A percentile compares a stretch with the other conserved stretches of the same genome.
These are phyloP conservation scores for Dipodomys merriami DNA, from an alignment of 2,113 vertebrate species.

Conservation along the genomic window DNA sequence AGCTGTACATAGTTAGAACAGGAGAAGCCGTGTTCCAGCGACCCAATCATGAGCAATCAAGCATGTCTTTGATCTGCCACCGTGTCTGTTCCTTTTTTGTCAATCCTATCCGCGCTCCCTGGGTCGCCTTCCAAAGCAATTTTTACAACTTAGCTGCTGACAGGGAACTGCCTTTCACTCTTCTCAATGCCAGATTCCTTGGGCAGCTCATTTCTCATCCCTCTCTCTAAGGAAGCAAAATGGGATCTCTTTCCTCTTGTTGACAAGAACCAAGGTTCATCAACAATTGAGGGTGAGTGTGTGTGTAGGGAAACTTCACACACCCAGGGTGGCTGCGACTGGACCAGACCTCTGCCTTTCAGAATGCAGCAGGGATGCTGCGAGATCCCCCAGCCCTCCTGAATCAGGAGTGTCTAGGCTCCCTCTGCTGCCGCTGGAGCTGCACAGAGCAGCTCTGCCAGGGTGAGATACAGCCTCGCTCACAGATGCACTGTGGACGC, in stretches of 20 bases:
- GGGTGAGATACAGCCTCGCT: constrained; percentile 65
- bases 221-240: constrained; percentile 64
- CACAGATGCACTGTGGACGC: constrained; percentile 50
- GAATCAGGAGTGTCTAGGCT: constrained; percentile 65
- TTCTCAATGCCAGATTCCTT: constrained; percentile 80
- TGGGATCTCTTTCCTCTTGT: constrained; percentile 50
- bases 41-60: constrained; percentile 84
- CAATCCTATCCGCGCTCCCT: constrained; percentile 80
- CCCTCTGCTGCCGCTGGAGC: constrained; percentile 57
- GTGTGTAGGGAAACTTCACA: constrained; percentile 8
- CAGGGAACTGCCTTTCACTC: constrained; percentile 77
- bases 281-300: constrained; percentile 42
- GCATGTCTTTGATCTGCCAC: constrained; percentile 83
- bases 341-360: constrained; percentile 58
- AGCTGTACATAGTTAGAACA: constrained; percentile 75
- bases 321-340: neutral
- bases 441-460: constrained; percentile 42
- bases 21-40: constrained; percentile 82
- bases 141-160: constrained; percentile 83
- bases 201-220: constrained; percentile 78
- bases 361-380: constrained; percentile 80
- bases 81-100: constrained; percentile 79
- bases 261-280: constrained; percentile 64
- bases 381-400: constrained; percentile 76
- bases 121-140: constrained; percentile 70